A percentile compares a stretch with the other conserved stretches of the same genome.
Conservation (phyloP, 2,888 invertebrate species). For the Phaedon cochleariae region DNA sequence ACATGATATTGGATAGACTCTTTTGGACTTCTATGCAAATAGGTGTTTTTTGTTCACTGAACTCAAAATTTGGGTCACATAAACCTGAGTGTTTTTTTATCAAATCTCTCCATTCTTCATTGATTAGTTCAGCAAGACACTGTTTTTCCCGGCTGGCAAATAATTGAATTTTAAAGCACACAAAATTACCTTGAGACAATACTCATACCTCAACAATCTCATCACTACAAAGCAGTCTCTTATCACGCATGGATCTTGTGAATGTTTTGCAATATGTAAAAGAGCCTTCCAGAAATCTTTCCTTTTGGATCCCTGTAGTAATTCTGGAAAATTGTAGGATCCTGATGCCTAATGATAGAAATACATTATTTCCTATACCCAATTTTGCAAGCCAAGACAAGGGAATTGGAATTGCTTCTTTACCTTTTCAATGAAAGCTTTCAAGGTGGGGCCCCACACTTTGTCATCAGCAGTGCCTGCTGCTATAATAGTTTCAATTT, state of each 20-base stretch:
- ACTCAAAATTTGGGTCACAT: conserved; percentile 59
- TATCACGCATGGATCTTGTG: conserved; percentile 61
- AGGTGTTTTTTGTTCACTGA: conserved; percentile 63
- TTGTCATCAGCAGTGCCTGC: not conserved
- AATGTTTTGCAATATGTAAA: conserved; percentile 67
- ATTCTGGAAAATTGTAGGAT: conserved; percentile 66
- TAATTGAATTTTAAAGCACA: conserved; percentile 9
- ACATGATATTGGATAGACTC: conserved; percentile 88
- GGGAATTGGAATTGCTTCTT: too few relatives aligned
- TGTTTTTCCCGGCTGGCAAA: conserved; percentile 77
- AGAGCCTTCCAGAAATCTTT: conserved; percentile 70
- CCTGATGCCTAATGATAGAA: conserved; percentile 63
- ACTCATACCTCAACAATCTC: conserved; percentile 71
- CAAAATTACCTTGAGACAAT: not conserved
- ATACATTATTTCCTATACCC: too few relatives aligned
- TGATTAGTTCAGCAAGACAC: conserved; percentile 73
- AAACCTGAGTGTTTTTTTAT: conserved; percentile 75
- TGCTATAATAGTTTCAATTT: conserved; percentile 10
- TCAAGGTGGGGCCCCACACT: not conserved
- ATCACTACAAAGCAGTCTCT: conserved; percentile 69
- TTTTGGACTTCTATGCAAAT: conserved; percentile 82
- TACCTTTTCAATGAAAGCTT: conserved; percentile 10
- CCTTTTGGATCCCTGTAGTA: conserved; percentile 62
- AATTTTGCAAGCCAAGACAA: too few relatives aligned
- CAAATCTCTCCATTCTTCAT: conserved; percentile 72